These are phyloP conservation scores for Hydrophis major DNA, from an alignment of 2,797 vertebrate species.

Conservation along the genomic window DNA sequence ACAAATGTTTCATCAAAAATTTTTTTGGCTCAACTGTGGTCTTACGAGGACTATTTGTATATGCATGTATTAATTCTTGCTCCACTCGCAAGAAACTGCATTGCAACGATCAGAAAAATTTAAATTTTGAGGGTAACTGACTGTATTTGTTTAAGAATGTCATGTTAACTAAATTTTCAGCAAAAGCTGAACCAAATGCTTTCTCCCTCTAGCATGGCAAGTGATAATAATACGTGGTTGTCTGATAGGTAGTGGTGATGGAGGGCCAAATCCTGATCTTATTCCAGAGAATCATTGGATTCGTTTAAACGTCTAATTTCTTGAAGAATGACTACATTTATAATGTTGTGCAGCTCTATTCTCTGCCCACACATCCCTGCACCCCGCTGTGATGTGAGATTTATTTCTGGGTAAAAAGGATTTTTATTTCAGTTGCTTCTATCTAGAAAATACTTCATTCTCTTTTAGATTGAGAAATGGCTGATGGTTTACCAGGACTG, in stretches of 20 bases:
- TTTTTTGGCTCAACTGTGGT: neutral
- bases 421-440: neutral
- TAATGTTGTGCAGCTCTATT: neutral
- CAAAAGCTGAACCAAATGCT: neutral
- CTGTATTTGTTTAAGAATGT: neutral
- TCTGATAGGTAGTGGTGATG: neutral
- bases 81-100: neutral
- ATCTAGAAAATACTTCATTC: neutral
- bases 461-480: neutral
- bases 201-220: neutral
- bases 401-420: neutral
- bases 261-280: neutral
- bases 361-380: neutral
- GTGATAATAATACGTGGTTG: neutral
- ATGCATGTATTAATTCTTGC: neutral
- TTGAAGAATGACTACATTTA: neutral
- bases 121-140: neutral
- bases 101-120: neutral
- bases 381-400: neutral
- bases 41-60: neutral
- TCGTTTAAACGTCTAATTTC: neutral
- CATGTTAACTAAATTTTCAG: neutral
- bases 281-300: neutral
- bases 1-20: neutral
- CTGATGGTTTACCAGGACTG: neutral